These are phyloP conservation scores for Plagodis pulveraria DNA, from an alignment of 2,888 invertebrate species.

Conservation along the genomic window DNA sequence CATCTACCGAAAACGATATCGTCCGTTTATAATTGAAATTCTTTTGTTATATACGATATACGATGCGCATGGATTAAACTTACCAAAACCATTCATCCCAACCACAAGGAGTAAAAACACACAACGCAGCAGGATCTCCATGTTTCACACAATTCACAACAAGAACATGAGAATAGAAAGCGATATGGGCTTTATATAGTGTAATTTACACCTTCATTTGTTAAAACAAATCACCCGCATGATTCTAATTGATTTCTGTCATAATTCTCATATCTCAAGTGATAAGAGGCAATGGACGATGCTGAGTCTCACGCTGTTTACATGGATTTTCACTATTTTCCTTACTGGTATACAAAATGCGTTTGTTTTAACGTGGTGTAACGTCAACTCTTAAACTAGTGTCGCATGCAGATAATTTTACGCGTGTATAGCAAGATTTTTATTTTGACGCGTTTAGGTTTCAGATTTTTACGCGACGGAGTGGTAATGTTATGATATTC, in stretches of 20 bases:
- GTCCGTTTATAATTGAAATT: no score
- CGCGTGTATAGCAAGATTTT: no score
- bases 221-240: conserved; percentile 27
- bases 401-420: no score
- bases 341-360: no score
- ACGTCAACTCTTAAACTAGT: no score
- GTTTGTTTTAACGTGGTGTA: no score
- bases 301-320: background rate
- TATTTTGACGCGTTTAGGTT: no score
- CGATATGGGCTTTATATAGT: conserved; percentile 17
- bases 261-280: conserved; percentile 6
- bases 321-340: conserved; percentile 3
- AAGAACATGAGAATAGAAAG: conserved; percentile 11
- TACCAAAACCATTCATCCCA: conserved; percentile 14
- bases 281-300: conserved; percentile 8
- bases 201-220: conserved; percentile 17
- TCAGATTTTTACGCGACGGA: no score
- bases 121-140: conserved; percentile 6
- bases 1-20: no score
- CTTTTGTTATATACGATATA: no score
- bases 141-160: conserved; percentile 10
- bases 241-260: conserved; percentile 12
- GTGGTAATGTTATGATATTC: no score
- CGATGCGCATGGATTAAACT: no score
- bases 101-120: conserved; percentile 7